A percentile compares a stretch with the other conserved stretches of the same genome.
These are phyloP conservation scores for Deilephila elpenor DNA, from an alignment of 2,888 invertebrate genomes.

Conservation along the genomic window DNA sequence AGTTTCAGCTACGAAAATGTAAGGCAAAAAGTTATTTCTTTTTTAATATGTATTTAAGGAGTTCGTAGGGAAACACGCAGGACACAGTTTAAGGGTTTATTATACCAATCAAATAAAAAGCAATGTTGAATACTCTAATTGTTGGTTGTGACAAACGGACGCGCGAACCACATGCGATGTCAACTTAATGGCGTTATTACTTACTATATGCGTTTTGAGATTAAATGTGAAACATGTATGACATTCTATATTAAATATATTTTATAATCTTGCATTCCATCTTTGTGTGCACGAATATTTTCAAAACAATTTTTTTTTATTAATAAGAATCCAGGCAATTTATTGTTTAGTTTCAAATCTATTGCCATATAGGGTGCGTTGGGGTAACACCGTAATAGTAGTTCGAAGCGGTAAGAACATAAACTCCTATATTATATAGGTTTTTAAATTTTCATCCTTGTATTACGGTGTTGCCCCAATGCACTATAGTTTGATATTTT, in stretches of 20 bases:
- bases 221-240: constrained; percentile 20
- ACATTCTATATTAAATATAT: background rate
- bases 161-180: constrained; percentile 20
- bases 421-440: too few relatives aligned
- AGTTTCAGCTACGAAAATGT: too few relatives aligned
- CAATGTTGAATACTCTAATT: constrained; percentile 19
- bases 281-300: constrained; percentile 3
- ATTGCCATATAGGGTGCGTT: too few relatives aligned
- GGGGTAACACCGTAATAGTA: too few relatives aligned
- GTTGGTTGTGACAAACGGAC: constrained; percentile 22
- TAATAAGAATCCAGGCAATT: too few relatives aligned
- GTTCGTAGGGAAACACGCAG: background rate
- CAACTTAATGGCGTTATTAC: constrained; percentile 29
- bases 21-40: too few relatives aligned
- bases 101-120: constrained; percentile 4
- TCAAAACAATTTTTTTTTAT: background rate
- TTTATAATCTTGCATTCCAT: constrained; percentile 19
- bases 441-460: too few relatives aligned
- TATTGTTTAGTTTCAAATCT: too few relatives aligned
- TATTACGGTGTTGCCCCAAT: too few relatives aligned
- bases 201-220: constrained; percentile 19
- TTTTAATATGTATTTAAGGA: too few relatives aligned
- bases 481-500: too few relatives aligned
- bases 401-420: too few relatives aligned
- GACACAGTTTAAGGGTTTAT: background rate